phyloP scores from a whole-genome alignment of 2,888 invertebrate genomes.

The Pteria penguin region DNA sequence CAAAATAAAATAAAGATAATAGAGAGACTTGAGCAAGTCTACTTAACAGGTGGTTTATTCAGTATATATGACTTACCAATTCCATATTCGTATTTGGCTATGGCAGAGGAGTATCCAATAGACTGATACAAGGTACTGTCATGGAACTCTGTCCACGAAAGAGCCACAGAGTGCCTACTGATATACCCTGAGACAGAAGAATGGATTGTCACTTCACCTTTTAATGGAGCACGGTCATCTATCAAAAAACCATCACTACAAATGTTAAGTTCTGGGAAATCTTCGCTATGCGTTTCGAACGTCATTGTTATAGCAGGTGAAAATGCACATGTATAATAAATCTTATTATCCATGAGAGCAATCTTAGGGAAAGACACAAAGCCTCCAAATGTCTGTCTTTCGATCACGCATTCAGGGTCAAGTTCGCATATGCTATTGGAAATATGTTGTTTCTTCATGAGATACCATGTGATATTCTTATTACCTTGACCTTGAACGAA shows the following conservation, averaged over 20 bases:
- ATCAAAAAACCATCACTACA: constrained; percentile 30
- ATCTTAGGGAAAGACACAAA: constrained; percentile 24
- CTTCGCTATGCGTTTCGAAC: neutral
- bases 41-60: too few species aligned
- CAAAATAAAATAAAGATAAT: too few species aligned
- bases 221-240: constrained; percentile 6
- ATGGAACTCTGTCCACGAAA: constrained; percentile 23
- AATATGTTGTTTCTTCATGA: constrained; percentile 31
- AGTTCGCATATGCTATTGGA: constrained; percentile 18
- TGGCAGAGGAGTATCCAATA: constrained; percentile 23
- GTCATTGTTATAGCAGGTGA: neutral
- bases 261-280: neutral
- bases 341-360: neutral
- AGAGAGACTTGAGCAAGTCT: too few species aligned
- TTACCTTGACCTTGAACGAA: constrained; percentile 34
- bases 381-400: constrained; percentile 16
- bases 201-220: neutral
- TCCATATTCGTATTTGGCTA: constrained; percentile 14
- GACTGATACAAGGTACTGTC: constrained; percentile 6
- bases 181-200: constrained; percentile 3
- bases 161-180: neutral
- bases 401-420: constrained; percentile 19
- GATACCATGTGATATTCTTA: constrained; percentile 41
- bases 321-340: neutral
- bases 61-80: constrained; percentile 19